Base-by-base conservation (phyloP, 2,888 invertebrate species). In the Melieria crassipennis region DNA sequence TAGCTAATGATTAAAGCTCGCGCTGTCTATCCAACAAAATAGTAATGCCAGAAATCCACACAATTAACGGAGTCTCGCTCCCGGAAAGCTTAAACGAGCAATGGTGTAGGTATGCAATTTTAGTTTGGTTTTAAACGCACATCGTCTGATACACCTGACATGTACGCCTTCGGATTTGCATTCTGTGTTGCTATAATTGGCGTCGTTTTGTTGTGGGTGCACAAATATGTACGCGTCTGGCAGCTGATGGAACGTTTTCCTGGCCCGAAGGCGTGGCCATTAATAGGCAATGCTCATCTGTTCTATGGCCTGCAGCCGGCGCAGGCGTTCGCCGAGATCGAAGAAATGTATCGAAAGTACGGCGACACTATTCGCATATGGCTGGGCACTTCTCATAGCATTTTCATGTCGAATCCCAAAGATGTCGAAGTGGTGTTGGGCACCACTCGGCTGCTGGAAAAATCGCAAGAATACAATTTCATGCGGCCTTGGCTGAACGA, bases 211-310 rank as follows among this genome's bases (percentile, higher is more conserved):
- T 13, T 16, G 5, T 58, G 58, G 58, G 10, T 13, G 5, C 10
- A 16, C n/a, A 64, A 68, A 0, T 75, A 72, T 11, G 67, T 72
- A 6, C 72, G 77, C 5, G 73, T 74, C 13, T 64, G 66, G 11
- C 10, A 75, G 9, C 60, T 79, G 61, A 75, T 75, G 0, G 66
- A 65, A 0, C 30, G 75, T 5, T 74, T 84, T 58, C 71, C 76
- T 6, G 82, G 81, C 4, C 82, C 83, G 10, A 86, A 87, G 1
- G 85, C 85, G 0, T 73, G 87, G 48, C 90, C 90, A 0, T 7
- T 90, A 2, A 64, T 90, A 7, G 90, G 90, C 0, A 89, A 89
- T 83, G 89, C 85, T 1, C 80, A 83, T 64, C 81, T 87, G 52
- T 81, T 88, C 16, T 85, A 89, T 74, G 78, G 87, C n/a, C 45